Conservation (phyloP, 2,888 invertebrate species). For the Sussaba pulchella region DNA sequence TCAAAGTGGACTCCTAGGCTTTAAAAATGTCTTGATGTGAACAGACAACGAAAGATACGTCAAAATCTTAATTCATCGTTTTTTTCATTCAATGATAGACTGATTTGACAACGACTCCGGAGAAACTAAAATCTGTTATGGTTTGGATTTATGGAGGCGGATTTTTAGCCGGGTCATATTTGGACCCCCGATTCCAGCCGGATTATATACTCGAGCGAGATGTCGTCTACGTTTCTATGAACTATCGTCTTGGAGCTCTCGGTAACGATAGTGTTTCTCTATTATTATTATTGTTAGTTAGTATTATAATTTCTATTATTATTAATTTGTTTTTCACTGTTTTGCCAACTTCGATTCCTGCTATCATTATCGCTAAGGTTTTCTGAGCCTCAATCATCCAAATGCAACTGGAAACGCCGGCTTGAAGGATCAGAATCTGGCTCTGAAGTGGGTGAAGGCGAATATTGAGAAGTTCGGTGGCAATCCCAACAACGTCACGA, state of each 20-base stretch:
- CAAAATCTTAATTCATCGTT: no score
- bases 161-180: slow-evolving; percentile 57
- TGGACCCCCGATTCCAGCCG: slow-evolving; percentile 65
- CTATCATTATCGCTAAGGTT: slow-evolving; percentile 61
- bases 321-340: no score
- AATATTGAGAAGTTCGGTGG: slow-evolving; percentile 85
- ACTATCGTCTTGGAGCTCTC: slow-evolving; percentile 72
- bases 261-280: slow-evolving; percentile 63
- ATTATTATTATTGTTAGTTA: no score
- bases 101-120: neutral
- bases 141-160: slow-evolving; percentile 72
- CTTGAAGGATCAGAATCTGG: slow-evolving; percentile 85
- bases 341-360: no score
- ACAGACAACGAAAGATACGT: no score
- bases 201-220: slow-evolving; percentile 72
- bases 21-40: no score
- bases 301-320: no score
- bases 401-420: slow-evolving; percentile 70
- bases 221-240: slow-evolving; percentile 71
- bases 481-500: slow-evolving; percentile 85
- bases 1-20: no score
- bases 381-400: slow-evolving; percentile 67
- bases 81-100: neutral
- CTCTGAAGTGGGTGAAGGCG: slow-evolving; percentile 85
- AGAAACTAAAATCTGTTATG: slow-evolving; percentile 66